phyloP scores from a whole-genome alignment of 2,113 vertebrate genomes.

The Acanthisitta chloris region DNA sequence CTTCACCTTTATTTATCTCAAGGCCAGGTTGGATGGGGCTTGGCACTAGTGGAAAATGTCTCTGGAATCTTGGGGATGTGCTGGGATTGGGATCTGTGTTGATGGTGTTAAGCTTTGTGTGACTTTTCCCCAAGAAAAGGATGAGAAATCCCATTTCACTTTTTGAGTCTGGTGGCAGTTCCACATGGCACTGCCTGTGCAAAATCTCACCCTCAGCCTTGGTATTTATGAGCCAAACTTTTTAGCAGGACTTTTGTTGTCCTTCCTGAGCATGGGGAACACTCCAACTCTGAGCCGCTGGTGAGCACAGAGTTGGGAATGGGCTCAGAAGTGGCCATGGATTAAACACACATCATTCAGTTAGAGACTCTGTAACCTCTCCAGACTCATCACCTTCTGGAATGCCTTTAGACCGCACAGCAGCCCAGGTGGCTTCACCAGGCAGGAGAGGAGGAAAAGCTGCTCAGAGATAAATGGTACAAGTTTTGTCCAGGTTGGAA shows the following conservation, averaged over 20 bases:
- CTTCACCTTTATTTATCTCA: not conserved
- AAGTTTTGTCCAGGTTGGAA: accelerated
- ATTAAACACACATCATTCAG: accelerated
- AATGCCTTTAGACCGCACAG: accelerated
- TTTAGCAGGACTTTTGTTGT: not conserved
- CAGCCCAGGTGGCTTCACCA: not conserved
- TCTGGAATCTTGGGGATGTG: no score
- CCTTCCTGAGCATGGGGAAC: not conserved
- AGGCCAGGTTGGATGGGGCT: no score
- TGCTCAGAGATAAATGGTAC: accelerated
- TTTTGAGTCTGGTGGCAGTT: not conserved
- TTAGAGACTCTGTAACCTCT: not conserved
- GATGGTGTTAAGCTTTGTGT: no score
- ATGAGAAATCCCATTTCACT: not conserved
- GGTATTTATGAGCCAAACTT: accelerated
- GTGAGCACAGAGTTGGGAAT: accelerated
- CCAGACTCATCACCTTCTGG: accelerated
- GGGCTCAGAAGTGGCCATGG: not conserved
- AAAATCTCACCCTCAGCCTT: not conserved
- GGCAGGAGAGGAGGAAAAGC: not conserved
- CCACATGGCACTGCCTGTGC: not conserved
- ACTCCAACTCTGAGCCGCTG: accelerated
- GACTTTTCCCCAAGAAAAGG: not conserved
- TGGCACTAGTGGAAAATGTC: no score
- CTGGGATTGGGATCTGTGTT: no score